A percentile compares a stretch with the other conserved stretches of the same genome.
Evolutionary conservation across 2,797 vertebrate genomes (phyloP).

Genomic region (Hipposideros larvatus): DNA sequence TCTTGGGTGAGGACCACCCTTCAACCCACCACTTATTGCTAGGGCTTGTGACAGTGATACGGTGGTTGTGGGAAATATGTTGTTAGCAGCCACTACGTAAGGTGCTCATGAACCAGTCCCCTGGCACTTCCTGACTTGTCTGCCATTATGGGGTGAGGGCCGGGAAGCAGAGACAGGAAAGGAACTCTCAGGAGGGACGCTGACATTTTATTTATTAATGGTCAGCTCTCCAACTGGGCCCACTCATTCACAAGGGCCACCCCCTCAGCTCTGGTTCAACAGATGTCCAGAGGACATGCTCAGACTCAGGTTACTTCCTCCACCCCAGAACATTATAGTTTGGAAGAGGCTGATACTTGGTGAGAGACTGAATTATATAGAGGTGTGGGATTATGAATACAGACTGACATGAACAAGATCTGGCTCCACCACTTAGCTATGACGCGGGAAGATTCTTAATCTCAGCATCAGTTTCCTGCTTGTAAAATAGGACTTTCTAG

Average conservation of each 20-base stretch:
- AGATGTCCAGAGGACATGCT: background rate
- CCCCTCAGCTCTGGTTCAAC: background rate
- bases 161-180: background rate
- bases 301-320: background rate
- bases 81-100: background rate
- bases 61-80: background rate
- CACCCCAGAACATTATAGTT: background rate
- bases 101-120: background rate
- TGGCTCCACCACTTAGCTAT: background rate
- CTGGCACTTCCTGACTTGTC: background rate
- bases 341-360: background rate
- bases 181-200: accelerated
- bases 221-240: background rate
- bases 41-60: background rate
- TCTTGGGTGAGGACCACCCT: background rate
- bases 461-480: background rate
- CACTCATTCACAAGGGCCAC: background rate
- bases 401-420: background rate
- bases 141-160: background rate
- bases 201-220: background rate
- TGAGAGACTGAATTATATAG: background rate
- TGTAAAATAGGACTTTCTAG: background rate
- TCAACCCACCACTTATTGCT: background rate
- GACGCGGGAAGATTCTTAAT: background rate
- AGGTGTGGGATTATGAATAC: background rate